phyloP scores from a whole-genome alignment of 2,797 vertebrate species.

The Limosa lapponica region DNA sequence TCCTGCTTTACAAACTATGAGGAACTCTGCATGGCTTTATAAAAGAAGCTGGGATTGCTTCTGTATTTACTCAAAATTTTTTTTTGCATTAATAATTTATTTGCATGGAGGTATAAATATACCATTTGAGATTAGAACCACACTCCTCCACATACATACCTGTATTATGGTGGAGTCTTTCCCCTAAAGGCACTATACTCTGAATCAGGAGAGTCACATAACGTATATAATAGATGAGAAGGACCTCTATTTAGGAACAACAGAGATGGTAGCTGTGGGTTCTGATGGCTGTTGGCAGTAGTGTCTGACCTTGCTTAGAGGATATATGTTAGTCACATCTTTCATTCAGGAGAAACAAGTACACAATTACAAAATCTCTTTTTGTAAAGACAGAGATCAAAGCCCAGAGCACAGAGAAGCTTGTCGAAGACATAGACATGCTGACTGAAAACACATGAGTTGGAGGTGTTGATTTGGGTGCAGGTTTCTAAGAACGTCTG shows the following conservation, averaged over 20 bases:
- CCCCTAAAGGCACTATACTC: background rate
- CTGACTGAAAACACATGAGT: background rate
- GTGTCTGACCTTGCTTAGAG: background rate
- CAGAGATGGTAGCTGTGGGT: background rate
- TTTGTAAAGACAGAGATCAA: background rate
- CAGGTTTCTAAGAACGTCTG: background rate
- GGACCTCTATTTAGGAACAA: background rate
- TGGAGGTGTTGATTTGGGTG: background rate
- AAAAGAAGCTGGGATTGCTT: background rate
- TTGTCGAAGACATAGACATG: background rate
- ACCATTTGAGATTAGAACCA: background rate
- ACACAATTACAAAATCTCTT: background rate
- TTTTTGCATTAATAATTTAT: background rate
- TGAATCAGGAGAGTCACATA: background rate
- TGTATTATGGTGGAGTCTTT: background rate
- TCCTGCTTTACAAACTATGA: background rate
- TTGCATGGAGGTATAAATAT: background rate
- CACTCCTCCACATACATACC: accelerated
- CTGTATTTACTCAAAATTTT: background rate
- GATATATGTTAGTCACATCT: background rate
- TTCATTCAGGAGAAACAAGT: background rate
- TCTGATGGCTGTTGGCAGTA: background rate
- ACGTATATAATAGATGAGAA: background rate
- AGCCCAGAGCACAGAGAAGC: background rate
- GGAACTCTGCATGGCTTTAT: background rate